A percentile compares a stretch with the other conserved stretches of the same genome.
phyloP scores from a whole-genome alignment of 2,888 invertebrate genomes.

The Petrophora chlorosata region DNA sequence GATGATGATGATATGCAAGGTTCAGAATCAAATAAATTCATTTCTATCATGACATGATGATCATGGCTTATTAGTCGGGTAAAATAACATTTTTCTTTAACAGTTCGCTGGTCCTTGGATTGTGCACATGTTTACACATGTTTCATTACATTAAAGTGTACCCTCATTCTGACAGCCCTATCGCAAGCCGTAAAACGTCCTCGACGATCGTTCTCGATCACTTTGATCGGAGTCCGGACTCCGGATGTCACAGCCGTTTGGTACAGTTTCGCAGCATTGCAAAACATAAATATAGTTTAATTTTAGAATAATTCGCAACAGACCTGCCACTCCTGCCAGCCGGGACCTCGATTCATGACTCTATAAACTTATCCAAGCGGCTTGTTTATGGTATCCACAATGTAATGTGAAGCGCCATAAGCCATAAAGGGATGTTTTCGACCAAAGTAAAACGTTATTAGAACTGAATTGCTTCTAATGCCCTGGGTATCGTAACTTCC shows the following conservation, averaged over 20 bases:
- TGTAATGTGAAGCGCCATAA: constrained; percentile 45
- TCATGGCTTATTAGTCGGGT: no score
- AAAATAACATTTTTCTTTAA: no score
- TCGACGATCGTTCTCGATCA: constrained; percentile 64
- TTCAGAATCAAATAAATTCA: no score
- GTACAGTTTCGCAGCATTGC: constrained; percentile 56
- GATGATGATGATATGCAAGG: no score
- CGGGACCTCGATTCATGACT: constrained; percentile 54
- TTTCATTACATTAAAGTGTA: constrained; percentile 1
- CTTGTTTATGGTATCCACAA: constrained; percentile 58
- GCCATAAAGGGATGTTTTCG: constrained; percentile 39
- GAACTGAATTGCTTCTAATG: constrained; percentile 30
- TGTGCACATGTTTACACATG: neutral
- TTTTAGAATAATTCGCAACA: constrained; percentile 72
- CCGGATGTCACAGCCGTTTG: constrained; percentile 72
- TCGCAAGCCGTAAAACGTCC: constrained; percentile 57
- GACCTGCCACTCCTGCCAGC: constrained; percentile 51
- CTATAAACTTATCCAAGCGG: constrained; percentile 55
- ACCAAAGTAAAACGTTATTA: constrained; percentile 44
- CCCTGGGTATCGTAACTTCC: constrained; percentile 31
- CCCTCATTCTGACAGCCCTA: constrained; percentile 22
- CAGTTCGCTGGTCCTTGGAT: no score
- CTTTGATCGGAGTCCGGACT: constrained; percentile 64
- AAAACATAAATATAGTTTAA: constrained; percentile 68
- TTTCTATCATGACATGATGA: no score